phyloP scores from a whole-genome alignment of 30 jellyfish, hydroid and myxozoan genomes.

The Turritopsis dohrnii region DNA sequence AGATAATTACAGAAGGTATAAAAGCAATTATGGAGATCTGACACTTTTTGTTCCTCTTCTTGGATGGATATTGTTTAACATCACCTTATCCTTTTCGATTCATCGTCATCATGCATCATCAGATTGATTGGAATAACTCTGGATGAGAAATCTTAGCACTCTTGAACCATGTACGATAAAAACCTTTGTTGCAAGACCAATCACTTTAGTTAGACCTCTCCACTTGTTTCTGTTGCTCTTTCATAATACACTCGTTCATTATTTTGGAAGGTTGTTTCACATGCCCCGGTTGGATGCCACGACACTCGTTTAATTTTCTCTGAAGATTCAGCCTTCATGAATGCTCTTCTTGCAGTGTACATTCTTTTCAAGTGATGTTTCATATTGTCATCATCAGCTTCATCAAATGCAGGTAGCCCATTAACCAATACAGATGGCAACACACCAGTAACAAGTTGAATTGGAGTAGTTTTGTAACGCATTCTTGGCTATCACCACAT shows the following conservation, averaged over 20 bases:
- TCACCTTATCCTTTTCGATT: not conserved
- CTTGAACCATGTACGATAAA: conserved; percentile 23
- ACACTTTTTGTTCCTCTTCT: not conserved
- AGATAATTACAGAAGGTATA: not conserved
- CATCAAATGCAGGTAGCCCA: conserved; percentile 39
- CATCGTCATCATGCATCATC: not conserved
- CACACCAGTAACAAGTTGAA: conserved; percentile 24
- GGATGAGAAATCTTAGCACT: conserved; percentile 11
- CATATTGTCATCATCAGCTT: conserved; percentile 13
- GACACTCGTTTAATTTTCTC: conserved; percentile 19
- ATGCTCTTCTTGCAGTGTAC: conserved; percentile 32
- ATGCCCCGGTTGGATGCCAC: conserved; percentile 20
- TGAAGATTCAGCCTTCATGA: conserved; percentile 31
- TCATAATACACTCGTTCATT: no score
- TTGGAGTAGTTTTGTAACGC: conserved; percentile 6
- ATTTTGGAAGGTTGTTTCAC: no score
- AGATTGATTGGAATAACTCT: not conserved
- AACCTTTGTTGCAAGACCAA: not conserved
- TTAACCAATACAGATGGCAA: conserved; percentile 12
- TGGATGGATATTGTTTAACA: no score
- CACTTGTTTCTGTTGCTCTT: no score
- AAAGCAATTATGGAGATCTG: not conserved
- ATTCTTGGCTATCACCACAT: conserved; percentile 22
- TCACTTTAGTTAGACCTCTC: conserved; percentile 20
- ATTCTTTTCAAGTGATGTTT: conserved; percentile 16